Base-by-base conservation (phyloP, 1,140 invertebrate genomes). In the Drosophila melanica region DNA sequence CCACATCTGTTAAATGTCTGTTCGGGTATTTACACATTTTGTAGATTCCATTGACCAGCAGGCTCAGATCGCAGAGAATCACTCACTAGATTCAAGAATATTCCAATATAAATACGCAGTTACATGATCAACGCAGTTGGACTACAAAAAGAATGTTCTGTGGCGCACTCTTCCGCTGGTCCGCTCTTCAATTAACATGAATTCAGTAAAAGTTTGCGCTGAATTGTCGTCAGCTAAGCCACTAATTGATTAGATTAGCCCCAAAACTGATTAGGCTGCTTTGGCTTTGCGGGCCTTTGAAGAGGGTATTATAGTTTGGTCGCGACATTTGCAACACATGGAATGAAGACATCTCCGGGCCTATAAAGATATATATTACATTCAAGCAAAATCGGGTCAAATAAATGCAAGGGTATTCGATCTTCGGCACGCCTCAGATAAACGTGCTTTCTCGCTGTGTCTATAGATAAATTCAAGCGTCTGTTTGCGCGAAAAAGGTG, bases 191-290 rank as follows among this genome's bases (percentile, higher is more conserved):
- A 74, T 68, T 74, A 74, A 30, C 55, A 42, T 68, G 27, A 68
- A 74, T 51, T 59, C 35, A 53, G 41, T 30, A 27, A 53, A 51
- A 66, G 69, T 53, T 58, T 16, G 30, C 35, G 10, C 9, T 9
- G 9, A 44, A 30, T 55, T 23, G 44, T n/a, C 16, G 18, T 27
- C 10, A 60, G 41, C 55, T 42, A 16, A 71, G 18, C 30, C 54
- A 57, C 65, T 82, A 79, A 87, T 82, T 76, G 79, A 86, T 86
- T 86, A 87, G 82, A 86, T 86, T 68, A 74, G 73, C 39, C 57
- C 39, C 57, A 82, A 81, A 82, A 37, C 62, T 69, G 75, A 79
- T 87, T 70, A 81, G 67, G 48, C 48, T 57, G 68, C 60, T 45
- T 45, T 73, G 39, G 39, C 42, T 30, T 41, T 12, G 16, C 42